phyloP scores from a whole-genome alignment of 2,888 invertebrate species.

The Pimpla rufipes region DNA sequence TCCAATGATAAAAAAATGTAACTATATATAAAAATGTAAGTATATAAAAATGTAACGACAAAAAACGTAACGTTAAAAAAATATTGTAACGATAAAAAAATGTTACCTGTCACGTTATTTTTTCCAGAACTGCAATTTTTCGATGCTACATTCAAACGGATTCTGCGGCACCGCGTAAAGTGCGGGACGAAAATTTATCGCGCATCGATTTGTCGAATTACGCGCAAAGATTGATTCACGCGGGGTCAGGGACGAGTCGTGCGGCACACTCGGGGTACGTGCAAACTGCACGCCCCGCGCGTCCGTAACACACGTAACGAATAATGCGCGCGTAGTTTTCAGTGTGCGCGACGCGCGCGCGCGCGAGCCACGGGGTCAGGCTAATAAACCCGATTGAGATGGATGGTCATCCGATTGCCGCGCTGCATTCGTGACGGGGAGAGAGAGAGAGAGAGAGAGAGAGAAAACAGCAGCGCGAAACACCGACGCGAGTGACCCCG shows the following conservation, averaged over 20 bases:
- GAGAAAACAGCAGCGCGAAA: too few relatives aligned
- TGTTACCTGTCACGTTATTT: too few relatives aligned
- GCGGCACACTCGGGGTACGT: too few relatives aligned
- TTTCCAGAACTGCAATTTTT: too few relatives aligned
- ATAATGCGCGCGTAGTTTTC: slow-evolving; percentile 9
- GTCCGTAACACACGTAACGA: slow-evolving; percentile 2
- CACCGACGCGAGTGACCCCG: slow-evolving; percentile 40
- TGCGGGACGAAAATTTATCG: neutral
- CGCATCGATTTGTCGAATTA: slow-evolving; percentile 16
- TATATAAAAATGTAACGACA: too few relatives aligned
- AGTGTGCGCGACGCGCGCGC: slow-evolving; percentile 46
- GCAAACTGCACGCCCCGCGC: too few relatives aligned
- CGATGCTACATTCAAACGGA: too few relatives aligned
- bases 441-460: too few relatives aligned
- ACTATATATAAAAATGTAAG: too few relatives aligned
- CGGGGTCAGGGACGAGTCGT: slow-evolving; percentile 23
- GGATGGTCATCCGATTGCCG: slow-evolving; percentile 61
- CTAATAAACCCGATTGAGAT: slow-evolving; percentile 63
- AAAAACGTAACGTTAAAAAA: too few relatives aligned
- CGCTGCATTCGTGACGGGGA: slow-evolving; percentile 20
- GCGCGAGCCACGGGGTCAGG: slow-evolving; percentile 42
- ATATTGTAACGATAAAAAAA: too few relatives aligned
- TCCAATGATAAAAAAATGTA: too few relatives aligned
- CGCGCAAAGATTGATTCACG: neutral
- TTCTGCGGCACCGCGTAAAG: neutral